Evolutionary conservation across 2,888 invertebrate species (phyloP), one percentile per base, ranked within the genome.

Genomic region (Tipula lateralis): DNA sequence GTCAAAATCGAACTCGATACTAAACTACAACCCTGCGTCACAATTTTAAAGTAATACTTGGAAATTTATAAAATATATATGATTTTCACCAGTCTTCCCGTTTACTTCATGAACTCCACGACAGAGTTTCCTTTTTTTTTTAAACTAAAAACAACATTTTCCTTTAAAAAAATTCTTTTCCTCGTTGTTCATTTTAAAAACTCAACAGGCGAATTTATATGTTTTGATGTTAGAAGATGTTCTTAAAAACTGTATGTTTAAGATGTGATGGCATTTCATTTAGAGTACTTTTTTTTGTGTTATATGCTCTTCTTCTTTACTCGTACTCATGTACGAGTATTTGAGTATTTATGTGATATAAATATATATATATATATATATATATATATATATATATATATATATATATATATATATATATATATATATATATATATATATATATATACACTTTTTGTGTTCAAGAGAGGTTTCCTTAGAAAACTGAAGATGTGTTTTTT

Each of bases 131-230:
- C 66, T 24, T 66, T 9, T 66, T 66, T 66, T 24, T 24, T 19
- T 50, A 50, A 50, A 50, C 50, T 50, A 50, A 50, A 50, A 50
- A 50, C 50, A 50, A 66, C 66, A 24, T 19, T 66, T 66, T 66
- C 24, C 24, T 44, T 66, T 66, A 0, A 2, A 19, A 24, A 1
- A 66, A 66, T 24, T 66, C 7, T 24, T 6, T 66, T 24, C 24
- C 66, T 66, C 66, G 66, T 66, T 24, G 66, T 66, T 66, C 66
- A 66, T 24, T 66, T 66, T 66, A 24, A 66, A 36, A 66, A 66
- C 66, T 66, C 66, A 66, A 66, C 66, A 66, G 66, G 66, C 66
- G 66, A 66, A 66, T 66, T 66, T 24, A 24, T 66, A 66, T 24
- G 24, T 66, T 66, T 66, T 24, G 66, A 66, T 66, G 66, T 19